Base-by-base conservation (phyloP, 2,113 vertebrate species). In the Oceanodroma tethys region DNA sequence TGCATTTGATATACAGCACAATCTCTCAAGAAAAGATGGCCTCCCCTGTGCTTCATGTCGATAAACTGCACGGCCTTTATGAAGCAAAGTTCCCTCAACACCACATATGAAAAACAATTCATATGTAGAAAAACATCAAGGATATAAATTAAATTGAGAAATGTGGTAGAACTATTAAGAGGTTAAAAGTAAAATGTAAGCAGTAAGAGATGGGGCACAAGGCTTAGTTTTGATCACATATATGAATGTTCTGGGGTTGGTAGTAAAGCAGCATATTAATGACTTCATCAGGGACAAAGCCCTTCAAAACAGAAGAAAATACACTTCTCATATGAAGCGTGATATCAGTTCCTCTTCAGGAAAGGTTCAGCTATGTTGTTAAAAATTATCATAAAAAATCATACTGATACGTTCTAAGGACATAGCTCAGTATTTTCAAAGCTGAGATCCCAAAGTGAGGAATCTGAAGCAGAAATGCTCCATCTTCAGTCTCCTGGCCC, bases 351-450 rank as follows among this genome's bases (percentile, higher is more conserved):
- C 43, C n/a, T 73, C 59, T 85, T 55, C 26, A 73, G 59, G 53
- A 81, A 84, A 84, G 11, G 22, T 38, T 45, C 9, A 73, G n/a
- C 13, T 78, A 7, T 56, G 8, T 22, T 65, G 36, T 47, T 68
- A 65, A 85, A 74, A 55, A 32, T 29, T 38, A 65, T 5, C 3
- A 43, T 32, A 23, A 85, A 71, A 66, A 53, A 7, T 40, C 21
- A 8, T 3, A 0, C 43, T 25, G 29, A 16, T 36, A 42, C 0
- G 1, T 55, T 75, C 76, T 45, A 60, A 71, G 32, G 34, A 50
- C 22, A 19, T 62, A 68, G 55, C 11, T 89, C 42, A 62, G 30
- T 38, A 50, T 80, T 90, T 84, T 63, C 25, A 66, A 71, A 79
- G 27, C 17, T 52, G 27, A 70, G 34, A 60, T 73, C 23, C 27